A percentile compares a stretch with the other conserved stretches of the same genome.
These are phyloP conservation scores for Camponotus fellah DNA, from an alignment of 2,888 invertebrate genomes.

Conservation along the genomic window DNA sequence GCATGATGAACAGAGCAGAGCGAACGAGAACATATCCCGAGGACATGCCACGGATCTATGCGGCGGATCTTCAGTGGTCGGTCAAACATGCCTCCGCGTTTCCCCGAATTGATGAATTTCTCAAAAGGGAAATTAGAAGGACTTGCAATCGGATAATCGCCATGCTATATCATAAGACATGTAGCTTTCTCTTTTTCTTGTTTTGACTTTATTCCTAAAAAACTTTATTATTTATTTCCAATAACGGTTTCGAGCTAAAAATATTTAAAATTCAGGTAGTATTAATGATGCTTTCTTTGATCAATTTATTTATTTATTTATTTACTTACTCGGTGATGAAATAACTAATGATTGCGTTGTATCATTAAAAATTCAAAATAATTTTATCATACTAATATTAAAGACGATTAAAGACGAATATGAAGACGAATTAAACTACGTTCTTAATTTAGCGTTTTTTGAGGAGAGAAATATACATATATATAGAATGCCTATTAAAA, in stretches of 20 bases:
- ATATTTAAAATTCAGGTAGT: neutral
- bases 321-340: neutral
- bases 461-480: neutral
- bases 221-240: neutral
- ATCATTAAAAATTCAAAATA: neutral
- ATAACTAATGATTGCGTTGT: neutral
- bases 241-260: neutral
- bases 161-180: neutral
- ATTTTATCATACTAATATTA: neutral
- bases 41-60: constrained; percentile 28
- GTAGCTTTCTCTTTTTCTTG: neutral
- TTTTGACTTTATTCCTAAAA: neutral
- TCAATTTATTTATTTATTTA: neutral
- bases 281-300: neutral
- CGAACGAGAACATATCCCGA: constrained; percentile 40
- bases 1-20: constrained; percentile 47
- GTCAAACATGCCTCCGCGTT: constrained; percentile 30
- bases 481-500: constrained; percentile 8
- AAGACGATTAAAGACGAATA: neutral
- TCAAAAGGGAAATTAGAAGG: constrained; percentile 46
- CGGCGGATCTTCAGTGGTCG: constrained; percentile 36
- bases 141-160: constrained; percentile 27
- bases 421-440: neutral
- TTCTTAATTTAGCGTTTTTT: neutral
- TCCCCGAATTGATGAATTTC: constrained; percentile 37